phyloP scores from a whole-genome alignment of 2,113 vertebrate species.

The Phyllostomus discolor region DNA sequence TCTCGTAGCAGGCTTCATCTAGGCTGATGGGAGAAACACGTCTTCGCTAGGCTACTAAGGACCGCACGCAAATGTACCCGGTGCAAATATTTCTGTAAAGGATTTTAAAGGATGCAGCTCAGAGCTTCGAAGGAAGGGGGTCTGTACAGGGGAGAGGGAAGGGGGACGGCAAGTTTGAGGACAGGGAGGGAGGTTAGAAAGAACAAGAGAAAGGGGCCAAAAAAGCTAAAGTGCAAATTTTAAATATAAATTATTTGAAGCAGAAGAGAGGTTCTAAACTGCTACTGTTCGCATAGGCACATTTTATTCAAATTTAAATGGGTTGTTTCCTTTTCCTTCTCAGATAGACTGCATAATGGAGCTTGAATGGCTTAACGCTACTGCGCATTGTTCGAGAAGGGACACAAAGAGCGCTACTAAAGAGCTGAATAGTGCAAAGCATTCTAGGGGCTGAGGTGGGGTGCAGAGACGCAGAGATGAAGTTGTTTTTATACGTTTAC shows the following conservation, averaged over 20 bases:
- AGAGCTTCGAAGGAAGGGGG: constrained; percentile 46
- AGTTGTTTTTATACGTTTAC: constrained; percentile 60
- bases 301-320: constrained; percentile 74
- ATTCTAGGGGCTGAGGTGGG: constrained; percentile 60
- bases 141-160: not conserved
- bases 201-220: constrained; percentile 41
- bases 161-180: constrained; percentile 39
- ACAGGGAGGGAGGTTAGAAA: constrained; percentile 57
- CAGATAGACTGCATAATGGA: constrained; percentile 64
- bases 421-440: constrained; percentile 81
- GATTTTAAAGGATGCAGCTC: constrained; percentile 72
- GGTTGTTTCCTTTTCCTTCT: constrained; percentile 73
- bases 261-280: constrained; percentile 78
- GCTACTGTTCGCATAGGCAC: constrained; percentile 79
- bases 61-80: constrained; percentile 71
- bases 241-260: constrained; percentile 84
- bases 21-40: constrained; percentile 68
- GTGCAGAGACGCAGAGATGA: constrained; percentile 67
- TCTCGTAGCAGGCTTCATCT: constrained; percentile 5
- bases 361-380: constrained; percentile 74
- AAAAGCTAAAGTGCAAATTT: constrained; percentile 85
- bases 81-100: constrained; percentile 73
- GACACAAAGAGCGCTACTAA: constrained; percentile 73
- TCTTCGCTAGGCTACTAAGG: constrained; percentile 72
- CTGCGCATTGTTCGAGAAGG: constrained; percentile 70